Evolutionary conservation across 2,113 vertebrate species (phyloP), one percentile per base, ranked within the genome.

Genomic region (Coptodon bakossiorum): DNA sequence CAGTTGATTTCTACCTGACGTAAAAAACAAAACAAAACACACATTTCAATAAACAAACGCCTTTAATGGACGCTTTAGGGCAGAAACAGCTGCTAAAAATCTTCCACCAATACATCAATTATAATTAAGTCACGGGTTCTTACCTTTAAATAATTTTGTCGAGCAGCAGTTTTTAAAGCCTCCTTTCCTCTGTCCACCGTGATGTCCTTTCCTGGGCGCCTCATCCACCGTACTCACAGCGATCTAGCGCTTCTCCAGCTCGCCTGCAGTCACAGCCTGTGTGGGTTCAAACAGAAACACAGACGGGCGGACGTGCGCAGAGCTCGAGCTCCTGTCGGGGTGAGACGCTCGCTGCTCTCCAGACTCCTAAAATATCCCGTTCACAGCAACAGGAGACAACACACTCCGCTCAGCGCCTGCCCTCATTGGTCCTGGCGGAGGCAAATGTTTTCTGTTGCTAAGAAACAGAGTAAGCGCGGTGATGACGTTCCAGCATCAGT

Each of bases 371-470:
- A 95, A 95, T 94, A 95, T 95, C 92, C 66, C 79, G 86, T 84
- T 93, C 90, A 85, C 89, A 43, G 90, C 92, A 81, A 88, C 89
- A 81, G 85, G 88, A 93, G 89, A 88, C 90, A 79, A 48, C 91
- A 85, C 91, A 81, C 95, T 94, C 95, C 94, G 95, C 95, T 95
- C 95, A 38, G 88, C 86, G 93, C 93, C 91, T 48, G 88, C 94
- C 89, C 96, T 95, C 93, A 98, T 98, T 98, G 98, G 98, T 97
- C 97, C 96, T 92, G 92, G 71, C 91, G 95, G 96, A 97, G 96
- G 97, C 97, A 97, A 97, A 97, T 97, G 97, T 97, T 96, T 95
- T 95, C 92, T 95, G 98, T 98, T 98, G 98, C 98, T 98, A 98
- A 96, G 98, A 97, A 97, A 95, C 97, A 95, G 97, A 96, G 97